A percentile compares a stretch with the other conserved stretches of the same genome.
phyloP scores from a whole-genome alignment of 2,797 vertebrate genomes.

The Hephaestus fuliginosus region DNA sequence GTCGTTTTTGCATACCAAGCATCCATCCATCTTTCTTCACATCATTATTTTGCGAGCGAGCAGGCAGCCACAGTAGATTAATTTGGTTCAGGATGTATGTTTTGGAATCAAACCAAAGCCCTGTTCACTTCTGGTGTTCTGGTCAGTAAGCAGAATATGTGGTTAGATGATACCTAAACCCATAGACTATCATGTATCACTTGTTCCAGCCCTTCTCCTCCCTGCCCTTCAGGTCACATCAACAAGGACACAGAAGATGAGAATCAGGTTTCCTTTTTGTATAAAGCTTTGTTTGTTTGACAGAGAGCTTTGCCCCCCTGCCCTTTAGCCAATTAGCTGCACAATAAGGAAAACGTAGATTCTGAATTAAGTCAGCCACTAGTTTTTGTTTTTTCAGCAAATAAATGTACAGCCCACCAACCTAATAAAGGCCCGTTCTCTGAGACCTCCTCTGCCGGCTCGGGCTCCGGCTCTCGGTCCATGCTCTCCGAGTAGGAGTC shows the following conservation, averaged over 20 bases:
- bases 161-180: conserved; percentile 31
- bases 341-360: conserved; percentile 3
- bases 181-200: conserved; percentile 51
- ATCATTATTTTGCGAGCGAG: conserved; percentile 5
- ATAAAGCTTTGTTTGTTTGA: conserved; percentile 52
- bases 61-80: not conserved
- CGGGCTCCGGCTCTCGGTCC: conserved; percentile 90
- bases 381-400: not conserved
- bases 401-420: conserved; percentile 47
- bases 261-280: conserved; percentile 56
- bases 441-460: conserved; percentile 91
- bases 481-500: conserved; percentile 89
- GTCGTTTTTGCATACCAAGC: not conserved
- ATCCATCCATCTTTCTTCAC: conserved; percentile 11
- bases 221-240: conserved; percentile 50
- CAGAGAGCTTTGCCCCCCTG: not conserved
- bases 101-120: conserved; percentile 31
- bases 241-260: conserved; percentile 52
- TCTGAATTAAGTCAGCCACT: not conserved
- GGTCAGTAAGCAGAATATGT: conserved; percentile 18
- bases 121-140: conserved; percentile 24
- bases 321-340: not conserved
- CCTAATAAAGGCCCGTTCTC: conserved; percentile 95
- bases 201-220: conserved; percentile 54
- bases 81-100: conserved; percentile 13